Base-by-base conservation (phyloP, 1,140 invertebrate species). In the Aplysia californica region DNA sequence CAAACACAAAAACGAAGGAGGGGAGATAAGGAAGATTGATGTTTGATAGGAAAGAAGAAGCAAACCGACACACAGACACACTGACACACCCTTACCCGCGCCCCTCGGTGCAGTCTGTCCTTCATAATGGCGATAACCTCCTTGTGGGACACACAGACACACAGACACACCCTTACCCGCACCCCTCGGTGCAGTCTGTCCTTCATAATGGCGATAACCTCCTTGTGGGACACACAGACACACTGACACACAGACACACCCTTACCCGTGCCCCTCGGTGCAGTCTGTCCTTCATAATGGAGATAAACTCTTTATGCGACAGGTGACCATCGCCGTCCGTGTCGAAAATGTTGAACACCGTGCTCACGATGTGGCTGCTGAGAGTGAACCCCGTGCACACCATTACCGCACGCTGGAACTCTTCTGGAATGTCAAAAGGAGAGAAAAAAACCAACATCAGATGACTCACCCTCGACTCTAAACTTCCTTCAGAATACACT, bases 41-140 rank as follows among this genome's bases (percentile, higher is more conserved):
- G n/a, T n/a, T n/a, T n/a, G n/a, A n/a, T n/a, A n/a, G n/a, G n/a
- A n/a, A n/a, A n/a, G n/a, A n/a, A n/a, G n/a, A n/a, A n/a, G n/a
- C n/a, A n/a, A n/a, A n/a, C n/a, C n/a, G n/a, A n/a, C n/a, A n/a
- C n/a, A n/a, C n/a, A n/a, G n/a, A n/a, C n/a, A n/a, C n/a, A n/a
- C n/a, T n/a, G n/a, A n/a, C n/a, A n/a, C 50, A 55, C 59, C 77
- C 85, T 90, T 93, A 97, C 96, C 92, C 97, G 97, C 84, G 98
- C 96, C 73, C 98, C 97, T 82, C 98, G 91, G 90, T 98, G 96
- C 18, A 99, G 90, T 55, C 98, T 92, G 90, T 99, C 97, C 90
- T 98, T 98, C 97, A 99, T 99, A 75, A 99, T 98, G 36, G 96
- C 97, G 81, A 99, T 98, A 90, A 99, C 99, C 90, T 99, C 98